A percentile compares a stretch with the other conserved stretches of the same genome.
These are phyloP conservation scores for Eubasilissa regina DNA, from an alignment of 1,140 invertebrate genomes.

Conservation along the genomic window DNA sequence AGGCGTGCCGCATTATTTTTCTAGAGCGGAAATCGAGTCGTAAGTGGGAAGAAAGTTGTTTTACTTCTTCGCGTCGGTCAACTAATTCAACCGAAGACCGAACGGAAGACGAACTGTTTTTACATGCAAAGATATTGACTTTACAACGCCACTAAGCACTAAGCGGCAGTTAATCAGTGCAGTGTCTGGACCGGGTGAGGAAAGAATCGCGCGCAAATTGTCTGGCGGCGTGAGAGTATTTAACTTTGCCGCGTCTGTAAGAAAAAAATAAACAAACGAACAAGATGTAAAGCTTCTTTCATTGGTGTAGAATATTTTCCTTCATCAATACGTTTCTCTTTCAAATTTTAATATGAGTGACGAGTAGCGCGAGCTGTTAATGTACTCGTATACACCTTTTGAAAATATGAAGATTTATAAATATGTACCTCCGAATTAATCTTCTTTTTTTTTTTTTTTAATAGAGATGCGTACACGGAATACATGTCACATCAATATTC, in stretches of 20 bases:
- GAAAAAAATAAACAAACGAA: not conserved
- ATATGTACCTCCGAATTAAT: not conserved
- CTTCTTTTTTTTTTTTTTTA: no score
- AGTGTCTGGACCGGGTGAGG: conserved; percentile 8
- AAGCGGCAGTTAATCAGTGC: conserved; percentile 36
- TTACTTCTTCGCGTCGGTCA: conserved; percentile 40
- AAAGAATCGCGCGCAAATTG: conserved; percentile 8
- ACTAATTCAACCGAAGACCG: conserved; percentile 27
- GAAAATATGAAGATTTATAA: conserved; percentile 5
- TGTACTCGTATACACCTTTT: no score
- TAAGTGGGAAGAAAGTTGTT: conserved; percentile 52
- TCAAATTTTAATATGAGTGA: no score
- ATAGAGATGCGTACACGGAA: no score
- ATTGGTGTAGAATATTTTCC: no score
- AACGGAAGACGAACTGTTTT: conserved; percentile 39
- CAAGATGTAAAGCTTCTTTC: not conserved
- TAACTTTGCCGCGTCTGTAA: conserved; percentile 5
- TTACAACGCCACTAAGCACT: conserved; percentile 13
- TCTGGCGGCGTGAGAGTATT: conserved; percentile 10
- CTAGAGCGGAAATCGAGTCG: conserved; percentile 51
- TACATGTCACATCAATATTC: no score
- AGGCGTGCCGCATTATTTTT: conserved; percentile 40
- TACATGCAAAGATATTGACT: conserved; percentile 37
- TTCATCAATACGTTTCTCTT: no score
- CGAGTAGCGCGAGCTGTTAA: no score